Conservation (phyloP, 2,113 vertebrate species). For the Pogonocichla stellata region DNA sequence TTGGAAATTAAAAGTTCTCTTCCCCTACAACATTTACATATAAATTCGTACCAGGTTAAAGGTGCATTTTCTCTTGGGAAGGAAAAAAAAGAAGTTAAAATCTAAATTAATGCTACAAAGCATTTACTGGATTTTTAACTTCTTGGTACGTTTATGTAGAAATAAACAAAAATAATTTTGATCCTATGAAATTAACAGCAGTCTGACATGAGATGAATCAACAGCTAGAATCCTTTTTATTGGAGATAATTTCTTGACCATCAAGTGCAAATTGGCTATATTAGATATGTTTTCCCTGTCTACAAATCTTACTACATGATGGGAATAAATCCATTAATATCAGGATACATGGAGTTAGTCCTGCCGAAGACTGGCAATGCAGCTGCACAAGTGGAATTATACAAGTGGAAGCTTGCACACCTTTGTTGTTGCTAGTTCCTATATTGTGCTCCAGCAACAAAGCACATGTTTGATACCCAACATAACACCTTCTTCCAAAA, state of each 20-base stretch:
- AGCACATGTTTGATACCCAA: rapidly evolving
- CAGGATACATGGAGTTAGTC: not conserved
- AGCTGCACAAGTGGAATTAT: not conserved
- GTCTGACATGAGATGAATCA: not conserved
- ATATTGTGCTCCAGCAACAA: not conserved
- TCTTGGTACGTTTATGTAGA: not conserved
- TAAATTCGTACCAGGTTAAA: not conserved
- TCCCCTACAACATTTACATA: not conserved
- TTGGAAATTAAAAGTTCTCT: not conserved
- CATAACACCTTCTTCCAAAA: not conserved
- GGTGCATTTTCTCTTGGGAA: not conserved
- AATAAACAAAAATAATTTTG: not conserved
- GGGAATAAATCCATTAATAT: not conserved
- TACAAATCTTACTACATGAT: not conserved
- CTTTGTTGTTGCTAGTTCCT: not conserved
- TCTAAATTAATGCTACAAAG: not conserved
- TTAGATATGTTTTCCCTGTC: not conserved
- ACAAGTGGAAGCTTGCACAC: not conserved
- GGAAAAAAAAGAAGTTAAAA: not conserved
- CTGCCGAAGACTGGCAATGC: not conserved
- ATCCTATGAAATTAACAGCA: not conserved
- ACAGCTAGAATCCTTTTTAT: not conserved
- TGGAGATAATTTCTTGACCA: not conserved
- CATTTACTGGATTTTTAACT: not conserved
- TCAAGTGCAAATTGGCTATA: not conserved